Percentiles rank a stretch among this genome's conserved stretches.
Conservation (phyloP, 2,797 vertebrate genomes). For the Coregonus ussuriensis region DNA sequence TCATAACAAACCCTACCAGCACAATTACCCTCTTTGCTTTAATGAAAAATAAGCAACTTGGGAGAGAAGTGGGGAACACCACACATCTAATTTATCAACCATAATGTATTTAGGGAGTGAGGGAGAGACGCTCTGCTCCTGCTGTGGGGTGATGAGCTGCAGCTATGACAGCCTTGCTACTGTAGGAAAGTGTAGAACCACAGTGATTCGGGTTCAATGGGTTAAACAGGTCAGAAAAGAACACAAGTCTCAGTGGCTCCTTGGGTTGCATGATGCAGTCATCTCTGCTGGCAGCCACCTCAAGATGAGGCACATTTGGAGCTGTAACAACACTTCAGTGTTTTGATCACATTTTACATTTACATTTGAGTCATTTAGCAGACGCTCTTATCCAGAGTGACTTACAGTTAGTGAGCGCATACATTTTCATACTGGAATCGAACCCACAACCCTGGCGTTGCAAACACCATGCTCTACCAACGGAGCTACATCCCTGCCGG, state of each 20-base stretch:
- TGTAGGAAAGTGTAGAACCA: conserved; percentile 12
- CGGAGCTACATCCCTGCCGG: no score
- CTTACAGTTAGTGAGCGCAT: no score
- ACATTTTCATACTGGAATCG: no score
- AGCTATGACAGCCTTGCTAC: conserved; percentile 1
- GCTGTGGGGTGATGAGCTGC: neutral
- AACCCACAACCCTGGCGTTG: no score
- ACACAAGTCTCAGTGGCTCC: neutral
- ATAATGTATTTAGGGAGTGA: conserved; percentile 13
- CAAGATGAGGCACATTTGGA: neutral
- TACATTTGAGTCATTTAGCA: no score
- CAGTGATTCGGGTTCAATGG: neutral
- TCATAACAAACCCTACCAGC: conserved; percentile 21
- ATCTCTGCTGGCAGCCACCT: neutral
- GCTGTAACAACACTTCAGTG: conserved; percentile 12
- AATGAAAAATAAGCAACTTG: conserved; percentile 10
- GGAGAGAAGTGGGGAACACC: conserved; percentile 8
- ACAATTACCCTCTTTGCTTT: conserved; percentile 1
- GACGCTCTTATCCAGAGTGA: no score
- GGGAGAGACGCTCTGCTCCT: neutral
- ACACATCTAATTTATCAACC: conserved; percentile 17
- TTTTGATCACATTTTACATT: neutral
- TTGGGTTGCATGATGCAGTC: neutral
- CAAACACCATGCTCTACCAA: no score
- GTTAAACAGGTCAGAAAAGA: conserved; percentile 5